These are phyloP conservation scores for Drosophila cyrtoloma DNA, from an alignment of 2,888 invertebrate species.

Conservation along the genomic window DNA sequence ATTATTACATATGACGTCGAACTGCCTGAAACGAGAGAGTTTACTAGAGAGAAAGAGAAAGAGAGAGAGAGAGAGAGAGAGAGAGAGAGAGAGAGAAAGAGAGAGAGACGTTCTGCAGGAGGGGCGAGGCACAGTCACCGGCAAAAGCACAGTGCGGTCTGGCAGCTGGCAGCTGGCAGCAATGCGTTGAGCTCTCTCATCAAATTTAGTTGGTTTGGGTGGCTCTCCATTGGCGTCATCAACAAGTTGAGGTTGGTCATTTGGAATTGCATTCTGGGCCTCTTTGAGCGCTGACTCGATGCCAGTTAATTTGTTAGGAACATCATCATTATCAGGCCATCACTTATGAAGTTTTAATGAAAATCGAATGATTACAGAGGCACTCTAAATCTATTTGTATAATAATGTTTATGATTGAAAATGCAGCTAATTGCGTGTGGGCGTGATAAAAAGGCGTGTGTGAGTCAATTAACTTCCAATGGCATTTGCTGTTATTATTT, in stretches of 20 bases:
- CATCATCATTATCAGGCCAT: background rate
- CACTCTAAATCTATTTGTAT: background rate
- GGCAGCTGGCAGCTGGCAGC: conserved; percentile 8
- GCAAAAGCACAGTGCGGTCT: conserved; percentile 16
- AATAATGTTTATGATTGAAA: background rate
- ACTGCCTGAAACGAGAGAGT: too few species aligned
- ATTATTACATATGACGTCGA: conserved; percentile 60
- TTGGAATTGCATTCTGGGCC: background rate
- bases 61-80: background rate
- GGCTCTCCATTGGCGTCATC: conserved; percentile 25
- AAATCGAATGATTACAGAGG: background rate
- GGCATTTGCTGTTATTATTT: background rate
- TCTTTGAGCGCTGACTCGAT: conserved; percentile 15
- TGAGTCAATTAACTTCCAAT: background rate
- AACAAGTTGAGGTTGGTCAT: conserved; percentile 23
- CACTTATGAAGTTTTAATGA: conserved; percentile 1
- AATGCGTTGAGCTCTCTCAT: background rate
- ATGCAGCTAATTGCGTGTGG: background rate
- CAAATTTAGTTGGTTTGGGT: background rate
- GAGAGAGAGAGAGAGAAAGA: background rate
- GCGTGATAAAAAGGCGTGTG: background rate
- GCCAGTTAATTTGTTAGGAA: conserved; percentile 1
- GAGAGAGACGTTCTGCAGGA: background rate
- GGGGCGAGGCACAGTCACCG: background rate
- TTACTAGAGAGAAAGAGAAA: background rate